phyloP scores from a whole-genome alignment of 2,113 vertebrate genomes.

The Emberiza fucata region DNA sequence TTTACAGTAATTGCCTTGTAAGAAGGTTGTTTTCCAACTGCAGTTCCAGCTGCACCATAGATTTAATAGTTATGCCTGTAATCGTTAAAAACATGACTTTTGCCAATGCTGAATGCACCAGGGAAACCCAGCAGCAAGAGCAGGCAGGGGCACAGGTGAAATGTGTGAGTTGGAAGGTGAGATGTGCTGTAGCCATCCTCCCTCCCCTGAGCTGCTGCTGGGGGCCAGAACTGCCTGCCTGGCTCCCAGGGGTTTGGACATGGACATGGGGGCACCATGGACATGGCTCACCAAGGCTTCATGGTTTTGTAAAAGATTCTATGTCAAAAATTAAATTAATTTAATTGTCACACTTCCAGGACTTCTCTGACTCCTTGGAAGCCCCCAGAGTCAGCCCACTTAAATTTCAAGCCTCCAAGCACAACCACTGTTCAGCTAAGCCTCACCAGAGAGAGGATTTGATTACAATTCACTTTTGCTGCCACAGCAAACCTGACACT shows the following conservation, averaged over 20 bases:
- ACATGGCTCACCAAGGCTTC: accelerated
- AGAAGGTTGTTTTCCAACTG: neutral
- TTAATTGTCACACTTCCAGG: neutral
- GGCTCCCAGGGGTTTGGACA: neutral
- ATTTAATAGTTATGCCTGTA: neutral
- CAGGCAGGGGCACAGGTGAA: neutral
- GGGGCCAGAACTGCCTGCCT: neutral
- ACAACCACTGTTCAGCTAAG: neutral
- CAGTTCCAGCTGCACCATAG: neutral
- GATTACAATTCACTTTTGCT: neutral
- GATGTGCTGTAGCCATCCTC: neutral
- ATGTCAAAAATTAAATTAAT: neutral
- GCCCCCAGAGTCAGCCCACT: neutral
- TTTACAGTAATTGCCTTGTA: neutral
- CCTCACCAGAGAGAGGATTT: neutral
- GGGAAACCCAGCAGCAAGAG: too few species aligned
- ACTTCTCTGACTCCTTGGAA: neutral
- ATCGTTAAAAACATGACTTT: neutral
- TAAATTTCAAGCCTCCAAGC: neutral
- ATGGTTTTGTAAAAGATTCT: neutral
- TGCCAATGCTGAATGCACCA: neutral
- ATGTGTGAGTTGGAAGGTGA: neutral
- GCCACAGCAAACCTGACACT: neutral
- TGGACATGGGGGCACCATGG: too few species aligned
- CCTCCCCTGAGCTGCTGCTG: neutral